Evolutionary conservation across 2,113 vertebrate species (phyloP), one percentile per base, ranked within the genome.

Genomic region (Macquaria ambigua): DNA sequence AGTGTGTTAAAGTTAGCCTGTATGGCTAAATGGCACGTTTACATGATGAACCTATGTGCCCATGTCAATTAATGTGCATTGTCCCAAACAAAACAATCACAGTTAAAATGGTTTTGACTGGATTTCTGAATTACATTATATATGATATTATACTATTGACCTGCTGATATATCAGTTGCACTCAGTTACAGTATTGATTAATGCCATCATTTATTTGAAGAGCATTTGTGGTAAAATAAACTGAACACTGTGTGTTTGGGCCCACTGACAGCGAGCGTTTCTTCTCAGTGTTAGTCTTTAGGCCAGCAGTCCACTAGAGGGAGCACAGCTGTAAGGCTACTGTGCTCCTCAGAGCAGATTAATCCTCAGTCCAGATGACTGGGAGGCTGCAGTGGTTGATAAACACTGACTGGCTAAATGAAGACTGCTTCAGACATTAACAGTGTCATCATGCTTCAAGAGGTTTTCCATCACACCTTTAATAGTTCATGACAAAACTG

Each of bases 241-340:
- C 21, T 34, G 8, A 46, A 78, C n/a, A 8, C 25, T 2, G 50
- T 34, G 21, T 69, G 55, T 78, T 69, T 39, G 70, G 59, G 18
- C 53, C 48, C 43, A 4, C 34, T 66, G 62, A 55, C 62, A 23
- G 34, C 4, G 34, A 43, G 75, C 55, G 53, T 77, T 79, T 52
- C 16, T 74, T 39, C 41, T 52, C 66, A 48, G 18, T 12, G 72
- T 62, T 20, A 7, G 76, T 75, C 85, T 87, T 74, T n/a, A 80
- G 82, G 72, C 77, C 55, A 46, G 34, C 9, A 39, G 77, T 78
- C 94, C 94, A 95, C 94, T 90, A 95, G 95, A 90, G 94, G 94
- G 95, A 81, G 93, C 90, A 89, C 84, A 72, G 76, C 78, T 90
- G 89, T 81, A 82, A 82, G 87, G 59, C 87, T 84, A 74, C 1